These are phyloP conservation scores for Calosoma granatense DNA, from an alignment of 1,140 invertebrate genomes.

Conservation along the genomic window DNA sequence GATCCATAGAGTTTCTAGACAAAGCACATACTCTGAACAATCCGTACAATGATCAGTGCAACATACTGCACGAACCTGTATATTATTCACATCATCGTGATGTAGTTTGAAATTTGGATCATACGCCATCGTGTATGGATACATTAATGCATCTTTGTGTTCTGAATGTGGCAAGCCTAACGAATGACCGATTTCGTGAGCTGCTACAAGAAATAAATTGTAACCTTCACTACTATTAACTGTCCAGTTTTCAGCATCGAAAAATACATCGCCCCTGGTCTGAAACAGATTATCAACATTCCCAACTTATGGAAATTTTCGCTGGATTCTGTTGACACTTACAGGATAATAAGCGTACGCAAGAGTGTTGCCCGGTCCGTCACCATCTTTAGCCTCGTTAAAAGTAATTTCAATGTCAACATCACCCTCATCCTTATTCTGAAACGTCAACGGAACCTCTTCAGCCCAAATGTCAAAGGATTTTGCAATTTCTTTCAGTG, in stretches of 20 bases:
- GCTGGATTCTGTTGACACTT: conserved; percentile 25
- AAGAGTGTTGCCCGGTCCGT: conserved; percentile 77
- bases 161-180: conserved; percentile 86
- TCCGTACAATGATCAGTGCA: too few species aligned
- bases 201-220: conserved; percentile 90
- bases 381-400: conserved; percentile 24
- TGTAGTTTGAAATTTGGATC: conserved; percentile 71
- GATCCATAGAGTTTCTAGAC: conserved; percentile 78
- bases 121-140: conserved; percentile 88
- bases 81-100: conserved; percentile 73
- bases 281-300: conserved; percentile 44
- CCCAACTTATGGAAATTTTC: too few species aligned
- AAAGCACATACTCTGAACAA: too few species aligned
- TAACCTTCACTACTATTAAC: conserved; percentile 69
- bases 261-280: conserved; percentile 90
- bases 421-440: neutral
- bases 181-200: conserved; percentile 93
- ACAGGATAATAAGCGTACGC: conserved; percentile 82
- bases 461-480: neutral
- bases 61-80: too few species aligned
- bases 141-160: conserved; percentile 79
- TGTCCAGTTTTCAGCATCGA: conserved; percentile 83
- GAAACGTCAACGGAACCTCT: neutral
- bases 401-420: neutral
- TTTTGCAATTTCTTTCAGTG: neutral